Percentiles rank a stretch among this genome's conserved stretches.
These are phyloP conservation scores for Temnopleurus reevesii DNA, from an alignment of 53 echinoderm and acorn worm genomes.

Conservation along the genomic window DNA sequence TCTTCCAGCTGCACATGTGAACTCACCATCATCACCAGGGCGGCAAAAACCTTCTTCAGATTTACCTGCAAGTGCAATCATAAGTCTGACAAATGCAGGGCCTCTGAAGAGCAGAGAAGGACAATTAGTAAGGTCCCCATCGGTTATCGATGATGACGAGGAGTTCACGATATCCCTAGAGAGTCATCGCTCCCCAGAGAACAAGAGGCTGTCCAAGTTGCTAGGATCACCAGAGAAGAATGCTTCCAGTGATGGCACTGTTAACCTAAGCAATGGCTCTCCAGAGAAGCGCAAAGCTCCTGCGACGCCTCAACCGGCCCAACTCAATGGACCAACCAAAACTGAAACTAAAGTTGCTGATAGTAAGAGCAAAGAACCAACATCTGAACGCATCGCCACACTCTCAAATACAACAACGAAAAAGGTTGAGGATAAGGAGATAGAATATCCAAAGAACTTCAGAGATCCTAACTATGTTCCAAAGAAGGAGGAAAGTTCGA, in stretches of 20 bases:
- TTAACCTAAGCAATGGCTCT: neutral
- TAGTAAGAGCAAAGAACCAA: neutral
- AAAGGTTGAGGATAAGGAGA: conserved; percentile 1
- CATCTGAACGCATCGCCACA: neutral
- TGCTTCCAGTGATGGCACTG: neutral
- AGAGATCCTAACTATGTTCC: conserved; percentile 16
- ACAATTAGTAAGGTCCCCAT: neutral
- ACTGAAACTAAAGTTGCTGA: neutral
- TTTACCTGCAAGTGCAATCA: conserved; percentile 55
- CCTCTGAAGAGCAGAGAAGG: conserved; percentile 38
- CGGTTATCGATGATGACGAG: conserved; percentile 1
- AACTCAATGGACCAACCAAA: neutral
- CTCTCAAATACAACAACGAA: neutral
- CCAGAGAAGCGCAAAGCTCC: conserved; percentile 14
- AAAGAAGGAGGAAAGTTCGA: conserved; percentile 6
- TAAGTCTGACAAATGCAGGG: conserved; percentile 38
- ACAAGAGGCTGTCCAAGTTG: neutral
- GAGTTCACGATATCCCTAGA: conserved; percentile 22
- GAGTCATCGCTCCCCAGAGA: neutral
- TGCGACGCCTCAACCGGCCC: neutral
- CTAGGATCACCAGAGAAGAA: neutral
- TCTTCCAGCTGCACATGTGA: neutral
- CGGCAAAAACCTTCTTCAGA: conserved; percentile 35
- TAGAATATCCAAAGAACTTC: conserved; percentile 39
- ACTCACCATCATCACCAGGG: neutral